A percentile compares a stretch with the other conserved stretches of the same genome.
Conservation (phyloP, 2,797 vertebrate genomes). For the Hydrolagus colliei region DNA sequence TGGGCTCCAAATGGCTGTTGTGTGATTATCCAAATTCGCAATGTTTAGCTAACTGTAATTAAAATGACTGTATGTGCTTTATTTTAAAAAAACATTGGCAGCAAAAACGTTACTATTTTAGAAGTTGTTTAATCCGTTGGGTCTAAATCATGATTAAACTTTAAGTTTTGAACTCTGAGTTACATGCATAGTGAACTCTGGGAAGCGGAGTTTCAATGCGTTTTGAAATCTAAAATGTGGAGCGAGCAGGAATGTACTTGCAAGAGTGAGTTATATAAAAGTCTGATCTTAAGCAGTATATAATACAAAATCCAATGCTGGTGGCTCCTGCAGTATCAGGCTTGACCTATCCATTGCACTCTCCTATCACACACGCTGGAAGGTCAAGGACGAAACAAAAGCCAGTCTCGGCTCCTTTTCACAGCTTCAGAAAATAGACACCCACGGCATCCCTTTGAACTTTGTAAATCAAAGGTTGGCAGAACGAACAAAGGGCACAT, state of each 20-base stretch:
- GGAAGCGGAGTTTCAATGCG: not conserved
- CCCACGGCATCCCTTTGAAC: slow-evolving; percentile 10
- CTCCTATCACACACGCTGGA: not conserved
- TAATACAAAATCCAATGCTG: not conserved
- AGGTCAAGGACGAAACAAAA: slow-evolving; percentile 23
- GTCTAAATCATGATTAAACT: not conserved
- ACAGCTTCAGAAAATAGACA: slow-evolving; percentile 25
- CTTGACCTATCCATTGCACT: not conserved
- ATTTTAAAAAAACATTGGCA: not conserved
- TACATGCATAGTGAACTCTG: not conserved
- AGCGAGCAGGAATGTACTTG: not conserved
- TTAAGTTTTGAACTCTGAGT: not conserved
- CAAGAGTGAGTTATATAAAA: slow-evolving; percentile 16
- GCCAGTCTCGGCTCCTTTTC: slow-evolving; percentile 7
- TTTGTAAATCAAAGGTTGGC: slow-evolving; percentile 35
- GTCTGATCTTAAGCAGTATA: slow-evolving; percentile 20
- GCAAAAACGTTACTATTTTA: not conserved
- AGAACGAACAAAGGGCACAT: slow-evolving; percentile 21
- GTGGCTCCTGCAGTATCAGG: not conserved
- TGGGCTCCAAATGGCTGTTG: not conserved
- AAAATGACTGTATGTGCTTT: not conserved
- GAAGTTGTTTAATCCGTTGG: not conserved
- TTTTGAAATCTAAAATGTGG: slow-evolving; percentile 27
- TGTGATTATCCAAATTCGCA: not conserved
- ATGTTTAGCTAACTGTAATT: not conserved